Conservation (phyloP, 2,797 vertebrate species). For the Carduelis carduelis region DNA sequence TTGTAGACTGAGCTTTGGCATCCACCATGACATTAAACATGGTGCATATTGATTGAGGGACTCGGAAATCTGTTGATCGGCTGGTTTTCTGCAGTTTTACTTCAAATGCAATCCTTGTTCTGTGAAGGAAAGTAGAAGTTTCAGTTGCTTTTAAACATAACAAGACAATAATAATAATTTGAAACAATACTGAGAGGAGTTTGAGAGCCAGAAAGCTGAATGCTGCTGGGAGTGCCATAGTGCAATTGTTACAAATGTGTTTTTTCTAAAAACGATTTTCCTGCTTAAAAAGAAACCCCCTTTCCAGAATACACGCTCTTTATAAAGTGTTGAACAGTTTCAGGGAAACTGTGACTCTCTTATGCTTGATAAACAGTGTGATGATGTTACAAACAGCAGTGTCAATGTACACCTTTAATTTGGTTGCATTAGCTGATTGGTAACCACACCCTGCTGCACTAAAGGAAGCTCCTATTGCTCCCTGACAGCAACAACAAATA, state of each 20-base stretch:
- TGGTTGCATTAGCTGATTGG: background rate
- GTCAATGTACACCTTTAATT: constrained; percentile 26
- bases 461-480: background rate
- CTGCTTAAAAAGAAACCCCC: background rate
- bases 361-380: constrained; percentile 46
- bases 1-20: constrained; percentile 99
- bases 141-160: constrained; percentile 43
- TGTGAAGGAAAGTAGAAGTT: constrained; percentile 75
- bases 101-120: constrained; percentile 99
- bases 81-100: constrained; percentile 98
- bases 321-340: background rate
- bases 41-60: constrained; percentile 98
- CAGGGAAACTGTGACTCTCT: constrained; percentile 7
- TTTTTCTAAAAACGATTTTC: constrained; percentile 30
- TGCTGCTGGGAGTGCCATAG: background rate
- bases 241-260: constrained; percentile 42
- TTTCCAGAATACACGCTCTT: background rate
- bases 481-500: background rate
- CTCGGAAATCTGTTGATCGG: constrained; percentile 98
- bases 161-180: constrained; percentile 27
- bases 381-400: constrained; percentile 23
- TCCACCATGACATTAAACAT: constrained; percentile 99
- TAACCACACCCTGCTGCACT: background rate
- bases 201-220: constrained; percentile 38
- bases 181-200: constrained; percentile 42